Evolutionary conservation across 1,140 invertebrate species (phyloP).

Genomic region (Steinernema khuongi): DNA sequence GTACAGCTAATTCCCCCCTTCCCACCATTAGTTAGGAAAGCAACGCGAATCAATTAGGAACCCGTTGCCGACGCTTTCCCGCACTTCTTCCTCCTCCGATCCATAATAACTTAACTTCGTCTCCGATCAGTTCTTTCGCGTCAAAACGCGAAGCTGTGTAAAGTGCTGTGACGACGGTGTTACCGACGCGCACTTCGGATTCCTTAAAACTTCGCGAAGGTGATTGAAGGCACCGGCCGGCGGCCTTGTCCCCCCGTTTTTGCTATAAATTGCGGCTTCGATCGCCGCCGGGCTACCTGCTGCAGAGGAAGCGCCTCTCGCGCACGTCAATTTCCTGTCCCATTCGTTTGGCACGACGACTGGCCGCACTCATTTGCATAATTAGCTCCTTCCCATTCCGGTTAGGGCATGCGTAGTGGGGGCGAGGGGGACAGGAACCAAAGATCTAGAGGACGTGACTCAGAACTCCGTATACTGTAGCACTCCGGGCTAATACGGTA

Average conservation of each 20-base stretch:
- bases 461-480: no score
- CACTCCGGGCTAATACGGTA: no score
- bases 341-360: not conserved
- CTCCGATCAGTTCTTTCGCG: not conserved
- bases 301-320: not conserved
- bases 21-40: no score
- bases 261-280: slow-evolving; percentile 2
- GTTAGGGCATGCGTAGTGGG: no score
- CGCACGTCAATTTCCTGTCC: not conserved
- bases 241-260: not conserved
- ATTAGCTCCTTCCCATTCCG: slow-evolving; percentile 1
- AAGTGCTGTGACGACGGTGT: no score
- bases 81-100: not conserved
- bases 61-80: not conserved
- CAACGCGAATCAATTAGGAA: not conserved
- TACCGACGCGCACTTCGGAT: no score
- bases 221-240: not conserved
- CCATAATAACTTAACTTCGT: slow-evolving; percentile 2
- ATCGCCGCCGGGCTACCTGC: not conserved
- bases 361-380: slow-evolving; percentile 9
- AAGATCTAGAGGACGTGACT: no score
- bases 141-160: not conserved
- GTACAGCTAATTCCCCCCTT: no score
- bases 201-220: no score
- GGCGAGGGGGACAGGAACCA: no score